phyloP scores from a whole-genome alignment of 2,113 vertebrate genomes.

The Brachirus orientalis region DNA sequence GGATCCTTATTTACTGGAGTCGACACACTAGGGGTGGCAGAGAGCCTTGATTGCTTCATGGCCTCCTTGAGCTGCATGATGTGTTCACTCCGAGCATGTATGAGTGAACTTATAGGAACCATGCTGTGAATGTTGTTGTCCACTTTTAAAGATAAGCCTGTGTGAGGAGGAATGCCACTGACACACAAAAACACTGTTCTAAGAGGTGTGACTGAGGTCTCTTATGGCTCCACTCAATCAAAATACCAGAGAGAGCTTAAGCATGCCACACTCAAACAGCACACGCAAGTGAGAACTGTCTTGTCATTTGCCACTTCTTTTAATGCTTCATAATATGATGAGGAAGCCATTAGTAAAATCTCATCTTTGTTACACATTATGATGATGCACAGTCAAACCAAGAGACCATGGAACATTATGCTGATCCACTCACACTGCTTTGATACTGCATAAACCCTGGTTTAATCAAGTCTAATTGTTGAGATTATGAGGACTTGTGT shows the following conservation, averaged over 20 bases:
- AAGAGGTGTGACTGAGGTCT: conserved; percentile 37
- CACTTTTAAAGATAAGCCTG: conserved; percentile 52
- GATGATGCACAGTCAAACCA: neutral
- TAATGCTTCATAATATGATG: conserved; percentile 13
- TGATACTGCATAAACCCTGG: conserved; percentile 55
- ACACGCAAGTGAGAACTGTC: neutral
- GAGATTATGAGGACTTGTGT: conserved; percentile 68
- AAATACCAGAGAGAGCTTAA: conserved; percentile 23
- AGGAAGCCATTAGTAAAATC: conserved; percentile 25
- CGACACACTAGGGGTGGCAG: conserved; percentile 59
- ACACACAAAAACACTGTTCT: conserved; percentile 35
- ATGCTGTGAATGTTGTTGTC: conserved; percentile 47
- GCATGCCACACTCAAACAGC: conserved; percentile 17
- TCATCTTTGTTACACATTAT: conserved; percentile 29
- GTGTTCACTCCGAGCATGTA: conserved; percentile 54
- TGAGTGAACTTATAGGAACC: conserved; percentile 51
- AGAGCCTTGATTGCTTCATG: conserved; percentile 71
- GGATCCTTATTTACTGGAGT: conserved; percentile 65
- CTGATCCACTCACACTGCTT: neutral
- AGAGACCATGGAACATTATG: conserved; percentile 7
- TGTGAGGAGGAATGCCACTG: conserved; percentile 17
- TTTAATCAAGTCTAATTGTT: conserved; percentile 71
- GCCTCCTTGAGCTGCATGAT: conserved; percentile 61
- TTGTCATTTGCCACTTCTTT: conserved; percentile 1
- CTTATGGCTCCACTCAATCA: conserved; percentile 37